These are phyloP conservation scores for Lithobius niger DNA, from an alignment of 1,140 invertebrate genomes.

Conservation along the genomic window DNA sequence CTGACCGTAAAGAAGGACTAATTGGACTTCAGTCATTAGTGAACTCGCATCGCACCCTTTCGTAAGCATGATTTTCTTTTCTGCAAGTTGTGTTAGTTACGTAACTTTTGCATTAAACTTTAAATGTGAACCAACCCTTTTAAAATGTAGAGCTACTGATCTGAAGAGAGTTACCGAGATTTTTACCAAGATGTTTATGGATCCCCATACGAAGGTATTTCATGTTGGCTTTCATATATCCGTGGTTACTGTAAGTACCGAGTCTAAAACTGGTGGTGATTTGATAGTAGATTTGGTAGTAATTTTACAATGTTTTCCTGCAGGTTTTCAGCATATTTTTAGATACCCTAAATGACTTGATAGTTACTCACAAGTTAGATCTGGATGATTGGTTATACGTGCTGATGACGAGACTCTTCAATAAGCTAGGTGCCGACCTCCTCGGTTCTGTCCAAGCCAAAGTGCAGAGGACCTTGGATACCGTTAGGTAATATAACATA, in stretches of 20 bases:
- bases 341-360: conserved; percentile 77
- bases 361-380: conserved; percentile 69
- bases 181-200: conserved; percentile 92
- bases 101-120: not conserved
- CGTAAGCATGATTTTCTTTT: conserved; percentile 20
- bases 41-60: conserved; percentile 49
- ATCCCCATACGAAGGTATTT: conserved; percentile 87
- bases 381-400: conserved; percentile 84
- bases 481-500: conserved; percentile 60
- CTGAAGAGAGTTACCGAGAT: conserved; percentile 72
- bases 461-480: conserved; percentile 69
- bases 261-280: too few relatives aligned
- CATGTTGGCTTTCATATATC: too few relatives aligned
- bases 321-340: conserved; percentile 79
- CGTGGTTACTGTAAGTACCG: too few relatives aligned
- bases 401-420: conserved; percentile 57
- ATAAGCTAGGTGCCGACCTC: conserved; percentile 79
- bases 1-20: conserved; percentile 81
- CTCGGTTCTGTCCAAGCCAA: conserved; percentile 79
- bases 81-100: not conserved
- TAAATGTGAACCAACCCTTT: not conserved
- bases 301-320: conserved; percentile 8
- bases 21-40: conserved; percentile 62
- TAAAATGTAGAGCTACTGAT: conserved; percentile 41
- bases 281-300: too few relatives aligned